Base-by-base conservation (phyloP, 2,113 vertebrate genomes). In the Anser brachyrhynchus region DNA sequence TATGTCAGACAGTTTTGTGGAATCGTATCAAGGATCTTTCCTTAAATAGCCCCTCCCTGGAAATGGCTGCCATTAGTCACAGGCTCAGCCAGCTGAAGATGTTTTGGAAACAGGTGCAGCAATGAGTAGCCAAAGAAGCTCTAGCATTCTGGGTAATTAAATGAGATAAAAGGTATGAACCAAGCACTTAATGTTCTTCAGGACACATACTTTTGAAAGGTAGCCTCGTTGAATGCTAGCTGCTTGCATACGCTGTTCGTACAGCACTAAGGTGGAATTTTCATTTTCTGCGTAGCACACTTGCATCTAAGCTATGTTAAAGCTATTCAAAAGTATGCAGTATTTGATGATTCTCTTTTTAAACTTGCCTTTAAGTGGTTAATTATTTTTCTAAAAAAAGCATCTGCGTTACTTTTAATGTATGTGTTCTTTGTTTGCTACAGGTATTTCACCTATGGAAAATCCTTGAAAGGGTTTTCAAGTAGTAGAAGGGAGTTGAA, bases 91-190 rank as follows among this genome's bases (percentile, higher is more conserved):
- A 94, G 88, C 66, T 86, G 79, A 96, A 81, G 79, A 78, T 92
- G 83, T 84, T 96, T 96, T 78, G 69, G 83, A 93, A 96, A 93
- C 95, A 94, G 95, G 93, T 96, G 88, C 95, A 78, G 79, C 6
- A 5, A 49, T 69, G 57, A 55, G 46, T 92, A 84, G 90, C 92
- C 88, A 93, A 86, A 86, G 92, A 71, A 69, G 74, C 64, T 1
- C 22, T 76, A 86, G 69, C 75, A 37, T 88, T 90, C 46, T 88
- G 76, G 10, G 79, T 86, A 78, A 54, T 44, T 90, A 74, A 78
- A 81, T 54, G 64, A n/a, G 35, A 62, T 89, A 78, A 93, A 96
- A 89, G 33, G 6, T 78, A 59, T 25, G 52, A 75, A 95, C 81
- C 18, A 72, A 49, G 9, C 46, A 19, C 11, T 35, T 82, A 43